These are phyloP conservation scores for Mustela lutreola DNA, from an alignment of 2,113 vertebrate genomes.

Conservation along the genomic window DNA sequence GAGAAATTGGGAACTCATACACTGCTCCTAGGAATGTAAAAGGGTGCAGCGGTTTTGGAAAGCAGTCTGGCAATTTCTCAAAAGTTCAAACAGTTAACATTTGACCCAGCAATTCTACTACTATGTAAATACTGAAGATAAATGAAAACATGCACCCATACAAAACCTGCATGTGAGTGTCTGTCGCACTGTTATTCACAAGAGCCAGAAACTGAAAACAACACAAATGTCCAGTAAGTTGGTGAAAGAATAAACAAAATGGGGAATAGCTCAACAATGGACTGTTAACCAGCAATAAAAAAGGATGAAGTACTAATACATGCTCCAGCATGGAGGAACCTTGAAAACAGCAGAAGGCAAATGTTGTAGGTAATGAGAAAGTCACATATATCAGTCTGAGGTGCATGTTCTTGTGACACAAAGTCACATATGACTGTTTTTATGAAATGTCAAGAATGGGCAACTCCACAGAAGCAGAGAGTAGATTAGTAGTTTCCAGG, in stretches of 20 bases:
- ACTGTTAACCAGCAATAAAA: constrained; percentile 4
- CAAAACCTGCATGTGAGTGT: neutral
- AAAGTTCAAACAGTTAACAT: neutral
- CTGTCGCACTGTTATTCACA: neutral
- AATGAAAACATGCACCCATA: neutral
- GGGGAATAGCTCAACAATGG: neutral
- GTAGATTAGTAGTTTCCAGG: neutral
- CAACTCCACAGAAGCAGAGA: neutral
- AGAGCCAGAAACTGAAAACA: neutral
- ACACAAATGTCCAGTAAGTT: neutral
- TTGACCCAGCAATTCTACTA: neutral
- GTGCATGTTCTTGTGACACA: neutral
- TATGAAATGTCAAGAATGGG: neutral
- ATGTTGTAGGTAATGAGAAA: neutral
- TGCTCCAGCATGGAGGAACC: neutral
- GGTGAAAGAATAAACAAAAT: neutral
- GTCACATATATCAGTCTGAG: neutral
- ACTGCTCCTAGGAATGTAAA: neutral
- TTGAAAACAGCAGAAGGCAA: neutral
- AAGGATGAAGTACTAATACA: neutral
- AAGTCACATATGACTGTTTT: neutral
- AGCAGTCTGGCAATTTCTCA: neutral
- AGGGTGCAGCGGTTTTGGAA: neutral
- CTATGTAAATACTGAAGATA: neutral
- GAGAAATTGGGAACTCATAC: neutral